Evolutionary conservation across 2,797 vertebrate genomes (phyloP).

Genomic region (Spinus pinus): DNA sequence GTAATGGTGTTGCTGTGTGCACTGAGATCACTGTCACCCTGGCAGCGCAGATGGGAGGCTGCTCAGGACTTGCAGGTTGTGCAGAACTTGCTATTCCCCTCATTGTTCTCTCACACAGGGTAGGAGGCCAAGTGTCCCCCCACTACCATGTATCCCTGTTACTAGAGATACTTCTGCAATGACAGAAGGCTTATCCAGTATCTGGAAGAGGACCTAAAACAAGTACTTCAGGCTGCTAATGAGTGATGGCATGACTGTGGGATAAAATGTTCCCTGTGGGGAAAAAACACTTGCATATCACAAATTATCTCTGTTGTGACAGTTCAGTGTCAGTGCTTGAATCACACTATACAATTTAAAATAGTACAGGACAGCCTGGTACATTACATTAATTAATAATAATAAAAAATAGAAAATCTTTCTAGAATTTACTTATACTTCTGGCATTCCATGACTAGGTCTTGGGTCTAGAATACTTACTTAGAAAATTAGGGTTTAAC

Average conservation of each 20-base stretch:
- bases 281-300: not conserved
- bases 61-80: not conserved
- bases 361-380: not conserved
- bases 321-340: not conserved
- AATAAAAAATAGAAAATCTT: not conserved
- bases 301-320: slow-evolving; percentile 13
- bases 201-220: not conserved
- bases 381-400: not conserved
- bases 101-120: not conserved
- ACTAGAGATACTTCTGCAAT: not conserved
- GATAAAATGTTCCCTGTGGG: not conserved
- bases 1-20: not conserved
- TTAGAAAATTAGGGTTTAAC: not conserved
- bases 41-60: not conserved
- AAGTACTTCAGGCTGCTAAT: not conserved
- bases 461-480: not conserved
- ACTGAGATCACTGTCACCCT: not conserved
- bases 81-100: not conserved
- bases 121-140: not conserved
- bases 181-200: not conserved
- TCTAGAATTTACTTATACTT: not conserved
- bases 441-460: not conserved
- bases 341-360: not conserved
- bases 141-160: not conserved
- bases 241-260: not conserved